A percentile compares a stretch with the other conserved stretches of the same genome.
phyloP scores from a whole-genome alignment of 1,140 invertebrate genomes.

The Zeugodacus cucurbitae region DNA sequence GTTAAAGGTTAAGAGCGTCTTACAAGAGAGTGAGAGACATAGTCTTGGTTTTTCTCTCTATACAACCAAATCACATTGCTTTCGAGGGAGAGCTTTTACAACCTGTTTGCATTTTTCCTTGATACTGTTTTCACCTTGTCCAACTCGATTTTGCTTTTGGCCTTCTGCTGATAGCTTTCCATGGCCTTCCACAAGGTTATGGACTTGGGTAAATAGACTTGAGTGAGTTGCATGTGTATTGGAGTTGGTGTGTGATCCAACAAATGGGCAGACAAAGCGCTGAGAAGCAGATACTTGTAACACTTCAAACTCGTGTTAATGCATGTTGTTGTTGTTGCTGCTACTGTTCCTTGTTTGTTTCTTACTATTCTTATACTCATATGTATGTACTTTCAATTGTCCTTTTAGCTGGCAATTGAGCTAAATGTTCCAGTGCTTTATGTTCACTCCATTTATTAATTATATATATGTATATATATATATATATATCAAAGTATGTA shows the following conservation, averaged over 20 bases:
- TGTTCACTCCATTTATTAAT: background rate
- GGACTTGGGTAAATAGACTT: background rate
- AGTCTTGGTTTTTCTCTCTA: background rate
- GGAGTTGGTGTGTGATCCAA: background rate
- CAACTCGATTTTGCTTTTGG: background rate
- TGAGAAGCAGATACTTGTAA: background rate
- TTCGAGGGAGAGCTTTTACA: constrained; percentile 33
- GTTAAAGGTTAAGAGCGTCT: background rate
- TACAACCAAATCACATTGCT: background rate
- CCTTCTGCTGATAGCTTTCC: constrained; percentile 31
- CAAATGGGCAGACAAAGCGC: background rate
- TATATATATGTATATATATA: background rate
- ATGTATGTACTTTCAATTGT: background rate
- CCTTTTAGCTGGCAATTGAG: background rate
- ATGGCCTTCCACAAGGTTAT: constrained; percentile 42
- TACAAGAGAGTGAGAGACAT: background rate
- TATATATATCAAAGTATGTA: background rate
- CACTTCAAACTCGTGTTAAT: background rate
- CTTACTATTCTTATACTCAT: background rate
- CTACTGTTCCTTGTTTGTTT: background rate
- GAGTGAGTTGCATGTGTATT: background rate
- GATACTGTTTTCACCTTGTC: constrained; percentile 2
- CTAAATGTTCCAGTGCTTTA: background rate
- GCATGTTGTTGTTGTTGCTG: background rate
- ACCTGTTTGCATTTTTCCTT: constrained; percentile 41